Percentiles rank a stretch among this genome's conserved stretches.
Evolutionary conservation across 2,888 invertebrate genomes (phyloP).

Genomic region (Lithophane semibrunnea): DNA sequence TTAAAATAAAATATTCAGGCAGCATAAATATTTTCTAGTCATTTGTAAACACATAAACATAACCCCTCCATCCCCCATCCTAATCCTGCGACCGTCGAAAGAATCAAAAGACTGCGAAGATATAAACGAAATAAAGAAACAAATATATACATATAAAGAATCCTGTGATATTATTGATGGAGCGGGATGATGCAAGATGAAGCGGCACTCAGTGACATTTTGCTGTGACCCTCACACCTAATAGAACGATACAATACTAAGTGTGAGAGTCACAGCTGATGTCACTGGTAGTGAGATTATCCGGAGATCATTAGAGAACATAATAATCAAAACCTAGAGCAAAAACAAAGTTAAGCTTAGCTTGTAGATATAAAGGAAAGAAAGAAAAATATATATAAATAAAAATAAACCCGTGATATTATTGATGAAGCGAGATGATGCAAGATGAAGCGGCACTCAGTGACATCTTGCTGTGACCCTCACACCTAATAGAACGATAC

Average conservation of each 20-base stretch:
- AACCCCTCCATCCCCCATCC: background rate
- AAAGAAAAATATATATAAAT: too few species aligned
- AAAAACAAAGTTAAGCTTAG: background rate
- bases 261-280: slow-evolving; percentile 83
- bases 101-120: background rate
- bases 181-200: slow-evolving; percentile 1
- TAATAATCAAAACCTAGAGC: background rate
- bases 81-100: background rate
- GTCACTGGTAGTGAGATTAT: slow-evolving; percentile 47
- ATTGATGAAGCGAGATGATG: background rate
- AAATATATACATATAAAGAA: too few species aligned
- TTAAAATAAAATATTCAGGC: background rate
- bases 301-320: background rate
- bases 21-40: background rate
- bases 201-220: slow-evolving; percentile 61
- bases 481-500: slow-evolving; percentile 80
- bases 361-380: background rate
- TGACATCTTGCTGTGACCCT: slow-evolving; percentile 83
- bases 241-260: slow-evolving; percentile 75
- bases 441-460: slow-evolving; percentile 42
- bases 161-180: background rate
- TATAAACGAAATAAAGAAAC: too few species aligned
- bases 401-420: too few species aligned
- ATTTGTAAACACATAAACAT: background rate
- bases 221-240: slow-evolving; percentile 89